Percentiles rank a stretch among this genome's conserved stretches.
phyloP scores from a whole-genome alignment of 2,797 vertebrate genomes.

The Saxicola maurus region DNA sequence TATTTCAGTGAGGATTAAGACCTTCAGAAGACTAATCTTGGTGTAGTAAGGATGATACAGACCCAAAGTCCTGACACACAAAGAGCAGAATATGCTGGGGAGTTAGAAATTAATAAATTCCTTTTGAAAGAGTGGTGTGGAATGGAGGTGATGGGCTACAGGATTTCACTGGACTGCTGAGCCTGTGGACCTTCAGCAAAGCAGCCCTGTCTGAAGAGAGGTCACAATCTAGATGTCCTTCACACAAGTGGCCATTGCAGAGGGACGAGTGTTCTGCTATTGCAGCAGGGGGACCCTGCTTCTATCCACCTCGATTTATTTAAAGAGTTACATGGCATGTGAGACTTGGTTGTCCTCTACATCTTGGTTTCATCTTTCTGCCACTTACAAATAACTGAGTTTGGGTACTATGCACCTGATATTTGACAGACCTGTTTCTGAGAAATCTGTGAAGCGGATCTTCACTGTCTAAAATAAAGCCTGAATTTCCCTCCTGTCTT shows the following conservation, averaged over 20 bases:
- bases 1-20: neutral
- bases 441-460: neutral
- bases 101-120: neutral
- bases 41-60: neutral
- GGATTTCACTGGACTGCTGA: neutral
- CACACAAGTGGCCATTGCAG: neutral
- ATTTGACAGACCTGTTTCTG: neutral
- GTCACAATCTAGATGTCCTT: neutral
- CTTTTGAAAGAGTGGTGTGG: neutral
- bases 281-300: neutral
- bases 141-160: neutral
- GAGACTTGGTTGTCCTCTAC: neutral
- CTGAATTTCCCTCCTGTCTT: neutral
- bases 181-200: neutral
- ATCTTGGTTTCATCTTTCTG: neutral
- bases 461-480: neutral
- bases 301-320: neutral
- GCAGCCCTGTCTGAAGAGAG: neutral
- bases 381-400: neutral
- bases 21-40: neutral
- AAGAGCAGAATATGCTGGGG: neutral
- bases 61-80: fast-evolving
- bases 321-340: neutral
- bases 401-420: neutral
- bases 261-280: neutral